Evolutionary conservation across 2,888 invertebrate species (phyloP), one percentile per base, ranked within the genome.

Genomic region (Himalopsyche kuldschensis): DNA sequence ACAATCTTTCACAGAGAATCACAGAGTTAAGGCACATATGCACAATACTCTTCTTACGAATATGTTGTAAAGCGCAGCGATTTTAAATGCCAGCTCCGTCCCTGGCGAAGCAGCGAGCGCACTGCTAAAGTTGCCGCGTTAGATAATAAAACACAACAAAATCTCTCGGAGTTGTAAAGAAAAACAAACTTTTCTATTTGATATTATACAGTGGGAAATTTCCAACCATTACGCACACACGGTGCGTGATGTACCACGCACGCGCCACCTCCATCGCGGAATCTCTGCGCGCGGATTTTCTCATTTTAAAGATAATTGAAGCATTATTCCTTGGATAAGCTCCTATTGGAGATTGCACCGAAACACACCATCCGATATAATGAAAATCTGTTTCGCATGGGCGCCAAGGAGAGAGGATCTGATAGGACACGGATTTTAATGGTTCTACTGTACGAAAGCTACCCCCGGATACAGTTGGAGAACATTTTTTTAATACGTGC

Each of bases 191-290:
- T 82, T 82, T 63, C 81, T 75, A 79, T 82, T 79, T 82, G 82
- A 82, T 81, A 78, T 80, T 79, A 78, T 82, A 82, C 80, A 47
- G 20, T 75, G 80, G 78, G 76, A 82, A 84, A 84, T 84, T 84
- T 82, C 75, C 82, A 84, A 80, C 80, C 84, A 84, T 84, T 84
- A 75, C 82, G 80, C 82, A 84, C 84, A 84, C 84, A 75, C 82
- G 84, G 82, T 78, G 80, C 77, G 31, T 41, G 78, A 75, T 41
- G 47, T 48, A 83, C 69, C 83, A 47, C 78, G 55, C 55, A 55
- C 55, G 55, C 55, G 41, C 41, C 41, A 15, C 11, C 75, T 48
- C 81, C 24, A n/a, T n/a, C 35, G 20, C 35, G 78, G 48, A 78
- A 75, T 32, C 78, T 30, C 78, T 30, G 32, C 47, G 47, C 75